Base-by-base conservation (phyloP, 2,797 vertebrate species). In the Bryconaethiops microstoma region DNA sequence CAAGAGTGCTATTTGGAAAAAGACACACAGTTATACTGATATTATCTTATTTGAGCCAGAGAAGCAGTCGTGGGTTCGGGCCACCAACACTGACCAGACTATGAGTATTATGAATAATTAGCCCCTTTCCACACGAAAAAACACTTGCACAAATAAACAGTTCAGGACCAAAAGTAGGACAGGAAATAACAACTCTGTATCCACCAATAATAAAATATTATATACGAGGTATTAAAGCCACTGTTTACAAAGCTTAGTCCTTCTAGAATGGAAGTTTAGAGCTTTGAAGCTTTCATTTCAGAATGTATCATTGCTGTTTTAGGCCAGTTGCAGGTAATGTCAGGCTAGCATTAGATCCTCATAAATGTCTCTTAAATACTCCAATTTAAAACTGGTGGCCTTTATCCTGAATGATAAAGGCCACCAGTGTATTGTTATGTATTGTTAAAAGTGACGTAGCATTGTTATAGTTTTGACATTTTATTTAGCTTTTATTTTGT, bases 1-100 rank as follows among this genome's bases (percentile, higher is more conserved):
- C 60, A 39, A 60, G 60, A n/a, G 19, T 50, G 60, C 17, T 54
- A 70, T 81, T 76, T 69, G 25, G 25, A 62, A 19, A n/a, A 50
- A 70, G 12, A 70, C 45, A 16, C 67, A 48, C n/a, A 50, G 10
- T 70, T 23, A 23, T 23, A 17, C 67, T 48, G n/a, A 50, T 48
- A 45, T 25, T 8, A n/a, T 68, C 1, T 35, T 71, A 55, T 40
- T 35, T 13, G 52, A 21, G 29, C 17, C 35, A 59, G 68, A 52
- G 14, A 21, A 4, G 5, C 40, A 23, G 16, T 16, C 19, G 63
- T 65, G 12, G n/a, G n/a, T 48, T 42, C 21, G 40, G 29, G 35
- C 25, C 52, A 21, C 12, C 50, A 52, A n/a, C 12, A 5, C 50
- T 55, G 29, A 55, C 35, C 35, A n/a, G 52, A 39, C 17, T 72